Base-by-base conservation (phyloP, 2,113 vertebrate genomes). In the Micromys minutus region DNA sequence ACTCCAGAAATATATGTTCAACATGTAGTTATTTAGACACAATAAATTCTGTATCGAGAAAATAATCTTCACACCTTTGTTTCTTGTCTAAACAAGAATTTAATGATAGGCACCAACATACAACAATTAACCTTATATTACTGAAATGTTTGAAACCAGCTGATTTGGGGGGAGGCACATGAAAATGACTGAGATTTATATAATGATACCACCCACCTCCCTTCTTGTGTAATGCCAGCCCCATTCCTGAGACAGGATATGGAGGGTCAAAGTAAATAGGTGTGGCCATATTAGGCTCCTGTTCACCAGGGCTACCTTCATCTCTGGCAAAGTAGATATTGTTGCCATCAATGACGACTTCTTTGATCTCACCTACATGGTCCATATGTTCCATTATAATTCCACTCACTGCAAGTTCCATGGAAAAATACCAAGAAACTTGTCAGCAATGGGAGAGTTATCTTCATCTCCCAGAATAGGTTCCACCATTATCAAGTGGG, bases 61-160 rank as follows among this genome's bases (percentile, higher is more conserved):
- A 84, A 92, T 75, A 65, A 34, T 39, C 7, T 10, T 4, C 75
- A 72, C 77, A 55, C 12, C 11, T 88, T 93, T 85, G 74, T 10
- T 94, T 87, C 59, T 94, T 94, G 5, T 71, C 88, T 19, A 59
- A 93, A 75, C 77, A 75, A 65, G 45, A 69, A 74, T 67, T 91
- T 65, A 57, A 45, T 39, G 57, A 21, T 13, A 89, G 67, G 77
- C 26, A 69, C 8, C 63, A 94, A 55, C 63, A 24, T 42, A 55
- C 0, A 26, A 39, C 69, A 77, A 50, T 81, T 57, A 87, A 89
- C 42, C 0, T 65, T 79, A 16, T 16, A 52, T 52, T 92, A 71
- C 17, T 91, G 50, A 34, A 47, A 7, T 69, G 39, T 94, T 86
- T 61, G 76, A 96, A 96, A 84, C 34, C n/a, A 72, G 39, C n/a